Base-by-base conservation (phyloP, 2,888 invertebrate genomes). In the Octodonta nipae region DNA sequence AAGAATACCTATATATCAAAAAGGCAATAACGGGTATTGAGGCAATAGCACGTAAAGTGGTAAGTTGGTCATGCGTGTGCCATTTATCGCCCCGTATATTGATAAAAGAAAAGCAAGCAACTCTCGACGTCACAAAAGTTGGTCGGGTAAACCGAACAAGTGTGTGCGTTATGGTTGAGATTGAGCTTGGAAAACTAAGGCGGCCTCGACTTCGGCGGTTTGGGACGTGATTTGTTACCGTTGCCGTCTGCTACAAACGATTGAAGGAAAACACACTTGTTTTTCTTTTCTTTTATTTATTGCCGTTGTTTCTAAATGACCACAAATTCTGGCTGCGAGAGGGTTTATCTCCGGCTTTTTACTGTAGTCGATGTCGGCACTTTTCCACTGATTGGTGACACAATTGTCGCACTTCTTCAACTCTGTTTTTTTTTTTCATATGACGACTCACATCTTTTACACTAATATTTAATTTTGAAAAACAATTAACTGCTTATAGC, bases 21-120 rank as follows among this genome's bases (percentile, higher is more conserved):
- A 11, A n/a, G 22, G 22, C 22, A 41, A 42, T 42, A 40, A 41
- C 35, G 39, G 34, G 32, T 26, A 31, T 22, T 24, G n/a, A 30
- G 31, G 45, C 46, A 46, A 36, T 39, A 34, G 42, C 51, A 51
- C 50, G 48, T 51, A 50, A 43, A 41, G 36, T 43, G 45, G 46
- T 49, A 51, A 50, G 47, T 50, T 47, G 35, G 47, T 49, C 51
- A 51, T 51, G 51, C 47, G 50, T 51, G 45, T 36, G 43, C 49
- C 50, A 51, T 51, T 47, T 50, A 49, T 51, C 42, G 46, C 40
- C 30, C 35, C 29, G 35, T 42, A 44, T 49, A 50, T 51, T 50
- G 49, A 49, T 51, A 49, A 47, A 47, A 48, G 42, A 41, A n/a
- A n/a, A n/a, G n/a, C n/a, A n/a, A n/a, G n/a, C n/a, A n/a, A n/a